A percentile compares a stretch with the other conserved stretches of the same genome.
phyloP scores from a whole-genome alignment of 2,888 invertebrate species.

The Drosophila diplacantha region DNA sequence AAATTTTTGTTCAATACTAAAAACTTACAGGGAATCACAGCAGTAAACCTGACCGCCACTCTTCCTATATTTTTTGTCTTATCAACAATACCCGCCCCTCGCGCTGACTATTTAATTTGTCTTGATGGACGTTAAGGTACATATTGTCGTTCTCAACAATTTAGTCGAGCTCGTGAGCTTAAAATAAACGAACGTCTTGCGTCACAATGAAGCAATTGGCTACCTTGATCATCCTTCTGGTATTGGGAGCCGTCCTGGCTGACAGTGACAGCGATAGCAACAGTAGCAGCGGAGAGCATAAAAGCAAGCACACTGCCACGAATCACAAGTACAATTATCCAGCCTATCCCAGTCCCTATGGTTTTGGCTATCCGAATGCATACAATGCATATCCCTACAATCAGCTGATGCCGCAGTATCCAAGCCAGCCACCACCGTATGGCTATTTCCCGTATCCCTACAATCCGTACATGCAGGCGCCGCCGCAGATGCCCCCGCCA shows the following conservation, averaged over 20 bases:
- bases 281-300: conserved; percentile 27
- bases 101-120: conserved; percentile 26
- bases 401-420: conserved; percentile 18
- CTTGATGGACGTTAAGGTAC: conserved; percentile 23
- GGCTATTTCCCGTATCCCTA: conserved; percentile 26
- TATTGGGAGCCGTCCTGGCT: conserved; percentile 31
- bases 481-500: conserved; percentile 11
- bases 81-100: conserved; percentile 36
- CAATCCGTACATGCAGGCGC: conserved; percentile 19
- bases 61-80: conserved; percentile 25
- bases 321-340: conserved; percentile 48
- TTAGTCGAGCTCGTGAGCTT: conserved; percentile 41
- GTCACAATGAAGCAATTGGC: conserved; percentile 33
- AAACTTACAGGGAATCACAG: conserved; percentile 13
- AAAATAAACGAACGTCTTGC: conserved; percentile 14
- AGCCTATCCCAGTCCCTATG: conserved; percentile 3
- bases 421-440: background rate
- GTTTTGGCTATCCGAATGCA: conserved; percentile 5
- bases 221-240: conserved; percentile 26
- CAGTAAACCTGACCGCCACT: background rate
- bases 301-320: conserved; percentile 13
- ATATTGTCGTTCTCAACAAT: conserved; percentile 14
- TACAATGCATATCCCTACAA: conserved; percentile 15
- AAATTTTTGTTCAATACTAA: background rate
- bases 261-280: conserved; percentile 42